Conservation (phyloP, 2,113 vertebrate genomes). For the Kobus ellipsiprymnus region DNA sequence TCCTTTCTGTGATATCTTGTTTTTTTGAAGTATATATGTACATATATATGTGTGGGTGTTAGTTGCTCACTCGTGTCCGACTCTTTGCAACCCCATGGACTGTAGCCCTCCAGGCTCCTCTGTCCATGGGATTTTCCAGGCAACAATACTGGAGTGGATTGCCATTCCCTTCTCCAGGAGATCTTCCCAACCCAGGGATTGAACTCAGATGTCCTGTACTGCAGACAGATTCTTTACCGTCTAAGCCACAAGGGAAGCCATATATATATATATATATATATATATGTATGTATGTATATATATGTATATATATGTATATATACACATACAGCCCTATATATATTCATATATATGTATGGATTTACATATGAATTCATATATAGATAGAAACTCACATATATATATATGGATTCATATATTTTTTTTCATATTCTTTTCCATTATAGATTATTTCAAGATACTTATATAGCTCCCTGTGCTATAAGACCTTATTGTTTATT, state of each 20-base stretch:
- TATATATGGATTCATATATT: not conserved
- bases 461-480: not conserved
- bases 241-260: fast-evolving
- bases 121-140: not conserved
- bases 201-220: not conserved
- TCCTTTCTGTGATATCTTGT: not conserved
- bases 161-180: not conserved
- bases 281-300: not conserved
- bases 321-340: not conserved
- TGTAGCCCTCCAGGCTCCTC: not conserved
- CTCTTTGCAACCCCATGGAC: not conserved
- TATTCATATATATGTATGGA: not conserved
- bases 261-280: too few species aligned
- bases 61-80: not conserved
- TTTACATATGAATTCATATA: not conserved
- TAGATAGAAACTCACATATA: not conserved
- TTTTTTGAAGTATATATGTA: not conserved
- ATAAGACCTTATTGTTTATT: not conserved
- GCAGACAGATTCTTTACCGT: not conserved
- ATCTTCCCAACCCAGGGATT: not conserved
- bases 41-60: not conserved
- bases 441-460: not conserved
- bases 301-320: not conserved
- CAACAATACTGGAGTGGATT: not conserved
- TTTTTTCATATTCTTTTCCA: not conserved